A percentile compares a stretch with the other conserved stretches of the same genome.
phyloP scores from a whole-genome alignment of 2,888 invertebrate species.

The Drosophila cognata region DNA sequence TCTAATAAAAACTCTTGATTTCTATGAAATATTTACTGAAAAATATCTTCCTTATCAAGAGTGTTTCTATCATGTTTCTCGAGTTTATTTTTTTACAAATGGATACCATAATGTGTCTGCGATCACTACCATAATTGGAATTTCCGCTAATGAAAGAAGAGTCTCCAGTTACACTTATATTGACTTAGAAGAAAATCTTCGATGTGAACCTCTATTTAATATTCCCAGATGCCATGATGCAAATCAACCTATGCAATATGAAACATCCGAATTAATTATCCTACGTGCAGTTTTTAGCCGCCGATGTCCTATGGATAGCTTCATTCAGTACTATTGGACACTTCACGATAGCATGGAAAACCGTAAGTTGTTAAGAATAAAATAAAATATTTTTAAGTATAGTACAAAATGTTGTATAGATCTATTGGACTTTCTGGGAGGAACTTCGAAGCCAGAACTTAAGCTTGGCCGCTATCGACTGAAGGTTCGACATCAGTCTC shows the following conservation, averaged over 20 bases:
- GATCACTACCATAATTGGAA: background rate
- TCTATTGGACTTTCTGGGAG: slow-evolving; percentile 40
- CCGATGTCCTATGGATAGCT: slow-evolving; percentile 47
- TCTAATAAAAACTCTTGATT: background rate
- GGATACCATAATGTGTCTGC: background rate
- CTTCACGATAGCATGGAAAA: slow-evolving; percentile 48
- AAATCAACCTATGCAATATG: background rate
- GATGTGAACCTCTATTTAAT: background rate
- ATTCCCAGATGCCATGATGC: background rate
- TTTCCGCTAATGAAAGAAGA: background rate
- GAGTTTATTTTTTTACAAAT: background rate
- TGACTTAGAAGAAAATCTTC: slow-evolving; percentile 1
- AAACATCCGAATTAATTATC: background rate
- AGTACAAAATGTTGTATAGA: slow-evolving; percentile 7
- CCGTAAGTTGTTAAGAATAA: slow-evolving; percentile 27
- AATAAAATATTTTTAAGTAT: background rate
- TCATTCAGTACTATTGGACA: slow-evolving; percentile 51
- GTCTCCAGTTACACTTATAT: background rate
- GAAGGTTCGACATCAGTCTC: slow-evolving; percentile 33
- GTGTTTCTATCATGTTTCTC: background rate
- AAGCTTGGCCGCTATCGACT: slow-evolving; percentile 40
- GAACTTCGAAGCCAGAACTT: slow-evolving; percentile 40
- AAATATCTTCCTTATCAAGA: background rate
- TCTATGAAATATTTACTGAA: slow-evolving; percentile 1
- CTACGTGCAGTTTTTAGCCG: slow-evolving; percentile 17